These are phyloP conservation scores for Aleiodes alternator DNA, from an alignment of 2,888 invertebrate species.

Conservation along the genomic window DNA sequence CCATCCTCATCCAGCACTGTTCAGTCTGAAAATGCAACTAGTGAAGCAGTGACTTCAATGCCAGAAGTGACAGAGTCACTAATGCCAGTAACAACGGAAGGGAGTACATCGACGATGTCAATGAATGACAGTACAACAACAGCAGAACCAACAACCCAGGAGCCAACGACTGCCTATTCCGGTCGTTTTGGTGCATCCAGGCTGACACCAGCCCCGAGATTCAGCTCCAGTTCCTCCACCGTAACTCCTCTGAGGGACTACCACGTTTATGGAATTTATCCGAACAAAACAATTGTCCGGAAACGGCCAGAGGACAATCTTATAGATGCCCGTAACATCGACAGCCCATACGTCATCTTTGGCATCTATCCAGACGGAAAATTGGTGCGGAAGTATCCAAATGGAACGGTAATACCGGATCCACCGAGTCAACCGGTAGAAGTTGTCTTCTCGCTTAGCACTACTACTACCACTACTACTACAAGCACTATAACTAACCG, in stretches of 20 bases:
- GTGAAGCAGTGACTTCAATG: conserved; percentile 26
- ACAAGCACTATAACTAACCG: conserved; percentile 67
- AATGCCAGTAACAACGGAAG: conserved; percentile 34
- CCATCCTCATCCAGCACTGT: conserved; percentile 46
- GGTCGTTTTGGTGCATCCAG: conserved; percentile 67
- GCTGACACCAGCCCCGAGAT: conserved; percentile 67
- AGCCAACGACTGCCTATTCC: conserved; percentile 57
- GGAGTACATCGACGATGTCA: conserved; percentile 51
- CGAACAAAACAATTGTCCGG: conserved; percentile 87
- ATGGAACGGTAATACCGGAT: conserved; percentile 87
- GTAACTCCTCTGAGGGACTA: conserved; percentile 81
- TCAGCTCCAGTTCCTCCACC: conserved; percentile 67
- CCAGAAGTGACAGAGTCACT: not conserved
- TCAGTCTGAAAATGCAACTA: conserved; percentile 41
- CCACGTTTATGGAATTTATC: conserved; percentile 85
- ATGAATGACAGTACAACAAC: conserved; percentile 67
- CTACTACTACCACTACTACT: conserved; percentile 66
- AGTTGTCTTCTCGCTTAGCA: conserved; percentile 73
- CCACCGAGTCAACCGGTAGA: conserved; percentile 73
- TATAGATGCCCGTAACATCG: conserved; percentile 82
- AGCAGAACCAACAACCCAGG: conserved; percentile 65
- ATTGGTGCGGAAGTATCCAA: conserved; percentile 87
- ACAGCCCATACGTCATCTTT: conserved; percentile 84
- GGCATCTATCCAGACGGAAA: conserved; percentile 88
- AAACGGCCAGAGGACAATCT: conserved; percentile 83